Base-by-base conservation (phyloP, 2,888 invertebrate species). In the Kuschelorhynchus macadamiae region DNA sequence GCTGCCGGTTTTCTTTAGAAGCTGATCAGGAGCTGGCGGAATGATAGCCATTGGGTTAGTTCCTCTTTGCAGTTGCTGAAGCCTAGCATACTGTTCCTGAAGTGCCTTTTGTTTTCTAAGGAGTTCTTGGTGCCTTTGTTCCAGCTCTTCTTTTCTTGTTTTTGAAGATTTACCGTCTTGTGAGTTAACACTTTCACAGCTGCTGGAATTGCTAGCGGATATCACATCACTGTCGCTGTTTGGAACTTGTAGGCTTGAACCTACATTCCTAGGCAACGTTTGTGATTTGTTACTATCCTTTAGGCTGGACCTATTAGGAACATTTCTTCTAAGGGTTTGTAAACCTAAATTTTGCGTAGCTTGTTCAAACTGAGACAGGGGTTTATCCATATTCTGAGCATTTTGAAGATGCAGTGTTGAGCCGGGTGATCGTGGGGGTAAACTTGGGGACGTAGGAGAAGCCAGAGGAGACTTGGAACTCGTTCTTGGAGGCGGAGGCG, bases 401-500 rank as follows among this genome's bases (percentile, higher is more conserved):
- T 84, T 83, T 75, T 83, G 83, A 44, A 59, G 52, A 60, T 53
- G 66, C 14, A 59, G 7, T 30, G 55, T 52, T 8, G 79, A 79
- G 67, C 84, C 84, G 65, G 87, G 86, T 74, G 86, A 83, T 67
- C 87, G 85, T 18, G 89, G 88, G 1, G 91, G 90, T 62, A 90
- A 83, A 77, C 89, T 87, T 17, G 92, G 90, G 72, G 91, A 90
- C 42, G 94, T 91, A 16, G 95, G 95, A 49, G 94, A 94, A 18
- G 94, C 92, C 76, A 95, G 85, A 0, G 95, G 95, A 14, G 95
- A 94, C 78, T 94, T 91, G 50, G 94, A 94, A 75, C 94, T 93
- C 74, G 95, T 95, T 74, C 95, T 88, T n/a, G 95, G 95, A 21
- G 95, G 95, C 25, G 96, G 94, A n/a, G 94, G 95, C 14, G 95